Base-by-base conservation (phyloP, 2,888 invertebrate genomes). In the Allacma fusca region DNA sequence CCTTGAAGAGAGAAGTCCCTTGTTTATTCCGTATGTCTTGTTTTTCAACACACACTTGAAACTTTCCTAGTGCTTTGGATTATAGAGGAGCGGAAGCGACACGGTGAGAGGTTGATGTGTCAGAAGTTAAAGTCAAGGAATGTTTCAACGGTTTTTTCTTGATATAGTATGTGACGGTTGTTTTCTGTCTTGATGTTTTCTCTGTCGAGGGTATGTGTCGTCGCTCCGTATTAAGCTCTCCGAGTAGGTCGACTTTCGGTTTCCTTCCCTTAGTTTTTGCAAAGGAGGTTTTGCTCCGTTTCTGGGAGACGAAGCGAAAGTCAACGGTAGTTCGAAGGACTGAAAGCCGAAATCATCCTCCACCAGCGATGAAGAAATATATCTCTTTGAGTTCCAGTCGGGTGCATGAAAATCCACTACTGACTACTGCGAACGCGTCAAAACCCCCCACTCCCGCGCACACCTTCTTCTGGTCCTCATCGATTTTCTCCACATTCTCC, bases 341-440 rank as follows among this genome's bases (percentile, higher is more conserved):
- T 73, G 73, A 73, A 26, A 70, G 73, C 73, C 24, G 62, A 64
- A 73, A 73, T 62, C 62, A 73, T 62, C 40, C 73, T 73, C 34
- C 9, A 73, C 57, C 40, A 29, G 16, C 50, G 50, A 73, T 40
- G 62, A 59, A 28, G 62, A 73, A 62, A 62, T 28, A 62, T 34
- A 28, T 73, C 59, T 28, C 57, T 59, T 40, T 26, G 59, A 28
- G 24, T 70, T 70, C 43, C 70, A 70, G 23, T 70, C 70, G 23
- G 28, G 19, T 70, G 44, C 70, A 70, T 24, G 16, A n/a, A 70
- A 70, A 70, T 70, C 28, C 72, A 28, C 72, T 50, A 73, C 73
- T 73, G 73, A 28, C 72, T 50, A 73, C 73, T 73, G 73, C 73
- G 73, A 73, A 73, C 73, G 64, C 73, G 59, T 34, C 62, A 62